phyloP scores from a whole-genome alignment of 2,888 invertebrate species.

The Myopa tessellatipennis region DNA sequence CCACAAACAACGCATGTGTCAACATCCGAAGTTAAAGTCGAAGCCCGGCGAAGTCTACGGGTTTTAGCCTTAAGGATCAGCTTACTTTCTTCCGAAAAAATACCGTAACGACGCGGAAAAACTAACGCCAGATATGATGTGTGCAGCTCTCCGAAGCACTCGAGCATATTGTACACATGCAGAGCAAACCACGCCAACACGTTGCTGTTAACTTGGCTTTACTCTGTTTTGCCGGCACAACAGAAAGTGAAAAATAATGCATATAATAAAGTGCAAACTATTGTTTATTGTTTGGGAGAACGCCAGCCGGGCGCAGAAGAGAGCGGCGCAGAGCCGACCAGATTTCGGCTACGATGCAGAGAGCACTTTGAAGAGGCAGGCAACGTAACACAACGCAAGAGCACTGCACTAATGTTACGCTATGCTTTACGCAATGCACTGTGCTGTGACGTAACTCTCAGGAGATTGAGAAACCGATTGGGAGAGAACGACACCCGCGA shows the following conservation, averaged over 20 bases:
- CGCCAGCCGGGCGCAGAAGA: neutral
- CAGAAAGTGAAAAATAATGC: conserved; percentile 3
- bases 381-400: neutral
- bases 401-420: neutral
- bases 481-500: neutral
- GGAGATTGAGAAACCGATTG: neutral
- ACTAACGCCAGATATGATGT: neutral
- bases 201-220: conserved; percentile 32
- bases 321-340: neutral
- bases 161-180: neutral
- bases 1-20: too few relatives aligned
- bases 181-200: conserved; percentile 7
- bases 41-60: too few relatives aligned
- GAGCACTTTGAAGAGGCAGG: neutral
- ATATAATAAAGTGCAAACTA: conserved; percentile 12
- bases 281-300: conserved; percentile 31
- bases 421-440: neutral
- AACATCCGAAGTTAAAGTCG: too few relatives aligned
- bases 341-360: neutral
- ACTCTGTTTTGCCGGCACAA: conserved; percentile 26
- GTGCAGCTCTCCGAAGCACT: conserved; percentile 12
- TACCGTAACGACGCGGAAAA: neutral
- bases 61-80: too few relatives aligned
- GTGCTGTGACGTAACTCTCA: conserved; percentile 29
- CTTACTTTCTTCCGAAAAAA: too few relatives aligned